Evolutionary conservation across 2,888 invertebrate species (phyloP).

Genomic region (Daptonema setosum): DNA sequence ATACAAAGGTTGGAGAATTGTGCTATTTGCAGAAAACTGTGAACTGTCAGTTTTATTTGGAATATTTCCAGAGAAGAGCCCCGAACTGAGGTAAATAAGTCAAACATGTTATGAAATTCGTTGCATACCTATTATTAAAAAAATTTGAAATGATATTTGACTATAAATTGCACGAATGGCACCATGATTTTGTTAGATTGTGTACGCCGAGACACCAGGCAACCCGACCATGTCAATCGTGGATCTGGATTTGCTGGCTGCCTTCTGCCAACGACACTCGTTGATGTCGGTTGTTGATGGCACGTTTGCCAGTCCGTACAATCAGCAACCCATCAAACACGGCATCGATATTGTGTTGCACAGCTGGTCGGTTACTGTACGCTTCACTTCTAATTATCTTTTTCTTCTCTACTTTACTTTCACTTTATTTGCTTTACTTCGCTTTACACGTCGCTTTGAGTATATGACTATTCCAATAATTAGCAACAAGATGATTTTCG

Average conservation of each 20-base stretch:
- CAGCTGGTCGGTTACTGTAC: slow-evolving; percentile 18
- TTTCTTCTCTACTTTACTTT: background rate
- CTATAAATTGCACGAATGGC: too few relatives aligned
- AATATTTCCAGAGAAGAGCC: too few relatives aligned
- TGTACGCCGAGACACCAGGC: slow-evolving; percentile 29
- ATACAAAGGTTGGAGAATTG: slow-evolving; percentile 25
- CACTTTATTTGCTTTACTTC: slow-evolving; percentile 3
- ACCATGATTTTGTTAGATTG: slow-evolving; percentile 19
- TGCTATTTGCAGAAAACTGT: too few relatives aligned
- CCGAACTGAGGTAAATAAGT: too few relatives aligned
- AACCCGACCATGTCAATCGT: slow-evolving; percentile 28
- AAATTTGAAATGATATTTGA: too few relatives aligned
- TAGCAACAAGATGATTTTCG: too few relatives aligned
- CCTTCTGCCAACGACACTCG: background rate
- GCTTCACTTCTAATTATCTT: background rate
- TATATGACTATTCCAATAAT: too few relatives aligned
- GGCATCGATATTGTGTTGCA: slow-evolving; percentile 29
- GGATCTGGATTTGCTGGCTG: slow-evolving; percentile 24
- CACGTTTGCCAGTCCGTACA: slow-evolving; percentile 28
- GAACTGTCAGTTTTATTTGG: too few relatives aligned
- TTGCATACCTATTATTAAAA: too few relatives aligned
- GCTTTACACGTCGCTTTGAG: too few relatives aligned
- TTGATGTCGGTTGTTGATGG: slow-evolving; percentile 26
- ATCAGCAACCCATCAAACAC: slow-evolving; percentile 24
- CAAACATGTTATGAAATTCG: too few relatives aligned